Percentiles rank a stretch among this genome's conserved stretches.
Evolutionary conservation across 2,113 vertebrate genomes (phyloP).

Genomic region (Microtus pennsylvanicus): DNA sequence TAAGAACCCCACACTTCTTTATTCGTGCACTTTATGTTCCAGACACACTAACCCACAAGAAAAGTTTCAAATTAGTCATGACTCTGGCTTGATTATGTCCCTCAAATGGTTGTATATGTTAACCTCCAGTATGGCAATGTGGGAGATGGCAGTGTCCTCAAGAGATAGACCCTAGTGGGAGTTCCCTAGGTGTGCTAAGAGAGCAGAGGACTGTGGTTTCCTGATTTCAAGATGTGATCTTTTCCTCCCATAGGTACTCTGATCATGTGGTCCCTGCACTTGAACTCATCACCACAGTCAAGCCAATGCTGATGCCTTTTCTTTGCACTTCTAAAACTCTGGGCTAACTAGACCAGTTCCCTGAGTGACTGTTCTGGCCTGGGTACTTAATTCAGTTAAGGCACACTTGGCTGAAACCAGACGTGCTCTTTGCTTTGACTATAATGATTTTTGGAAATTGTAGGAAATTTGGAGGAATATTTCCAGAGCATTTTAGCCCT

Average conservation of each 20-base stretch:
- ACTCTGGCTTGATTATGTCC: not conserved
- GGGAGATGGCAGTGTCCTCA: not conserved
- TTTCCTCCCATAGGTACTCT: not conserved
- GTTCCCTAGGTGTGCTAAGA: not conserved
- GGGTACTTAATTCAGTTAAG: not conserved
- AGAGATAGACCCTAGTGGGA: not conserved
- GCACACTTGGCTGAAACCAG: too few species aligned
- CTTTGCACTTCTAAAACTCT: not conserved
- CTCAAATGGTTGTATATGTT: not conserved
- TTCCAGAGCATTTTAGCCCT: not conserved
- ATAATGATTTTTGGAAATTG: not conserved
- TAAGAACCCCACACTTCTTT: not conserved
- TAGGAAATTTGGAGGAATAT: not conserved
- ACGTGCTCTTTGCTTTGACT: too few species aligned
- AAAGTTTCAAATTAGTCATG: not conserved
- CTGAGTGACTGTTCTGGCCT: not conserved
- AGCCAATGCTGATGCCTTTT: not conserved
- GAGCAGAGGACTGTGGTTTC: not conserved
- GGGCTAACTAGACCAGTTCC: not conserved
- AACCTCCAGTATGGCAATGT: not conserved
- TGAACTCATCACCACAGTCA: not conserved
- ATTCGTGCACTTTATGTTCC: not conserved
- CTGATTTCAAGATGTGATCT: not conserved
- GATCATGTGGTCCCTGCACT: not conserved
- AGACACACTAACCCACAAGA: not conserved